Base-by-base conservation (phyloP, 2,888 invertebrate species). In the Agriopis marginaria region DNA sequence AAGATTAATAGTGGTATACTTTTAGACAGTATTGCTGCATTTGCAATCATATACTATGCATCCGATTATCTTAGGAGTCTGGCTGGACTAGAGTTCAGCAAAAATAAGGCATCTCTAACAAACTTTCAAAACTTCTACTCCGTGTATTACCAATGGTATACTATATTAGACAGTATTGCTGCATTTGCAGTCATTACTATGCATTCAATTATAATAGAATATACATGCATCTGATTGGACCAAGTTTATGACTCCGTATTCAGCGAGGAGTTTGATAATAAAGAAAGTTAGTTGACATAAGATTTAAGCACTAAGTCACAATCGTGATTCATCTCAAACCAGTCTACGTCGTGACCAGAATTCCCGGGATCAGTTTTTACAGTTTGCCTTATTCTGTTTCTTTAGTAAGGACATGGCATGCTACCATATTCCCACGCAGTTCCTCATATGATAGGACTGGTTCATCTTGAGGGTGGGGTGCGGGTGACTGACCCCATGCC, bases 401-500 rank as follows among this genome's bases (percentile, higher is more conserved):
- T 51, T 54, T 49, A 78, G 78, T 82, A 85, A 87, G 85, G 87
- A 82, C 77, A 84, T 84, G 80, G 82, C 83, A 84, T 83, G 82
- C 83, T 79, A 86, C 85, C 84, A 83, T 91, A 89, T 93, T 93
- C 93, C 92, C 93, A 93, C 93, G 92, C 92, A 90, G 90, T 91
- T 93, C 91, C 88, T 92, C 85, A 85, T 90, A 87, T 90, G 91
- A 90, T 89, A 89, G 89, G 92, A 90, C 92, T 93, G 92, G 93
- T 92, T 91, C 86, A 83, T 84, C 81, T 84, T 84, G 87, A 86
- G 87, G 89, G 90, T 87, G 89, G 90, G 89, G 87, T 90, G 86
- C 88, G 92, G 93, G 93, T 94, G 90, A 93, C 83, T 93, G 94
- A 93, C 93, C 94, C 89, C 86, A 88, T 89, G 90, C 86, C 87